A percentile compares a stretch with the other conserved stretches of the same genome.
Evolutionary conservation across 2,888 invertebrate species (phyloP).

Genomic region (Tineola bisselliella): DNA sequence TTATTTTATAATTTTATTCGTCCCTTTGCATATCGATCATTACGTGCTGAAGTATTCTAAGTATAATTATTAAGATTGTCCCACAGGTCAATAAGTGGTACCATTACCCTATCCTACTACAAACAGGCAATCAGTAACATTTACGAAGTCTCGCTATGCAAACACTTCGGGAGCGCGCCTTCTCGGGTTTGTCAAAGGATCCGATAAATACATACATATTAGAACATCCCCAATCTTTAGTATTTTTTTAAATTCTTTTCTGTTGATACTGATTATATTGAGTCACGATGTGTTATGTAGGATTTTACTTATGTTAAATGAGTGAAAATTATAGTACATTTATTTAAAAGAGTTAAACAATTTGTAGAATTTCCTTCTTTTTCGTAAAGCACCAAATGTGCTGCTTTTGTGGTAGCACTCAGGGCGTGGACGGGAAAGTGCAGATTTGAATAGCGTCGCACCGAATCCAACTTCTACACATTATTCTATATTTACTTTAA

Average conservation of each 20-base stretch:
- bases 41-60: background rate
- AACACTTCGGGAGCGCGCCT: conserved; percentile 33
- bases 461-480: conserved; percentile 15
- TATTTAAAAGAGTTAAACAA: too few relatives aligned
- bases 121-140: conserved; percentile 62
- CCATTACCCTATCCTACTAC: conserved; percentile 25
- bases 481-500: conserved; percentile 17
- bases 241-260: background rate
- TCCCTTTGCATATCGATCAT: too few relatives aligned
- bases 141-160: conserved; percentile 50
- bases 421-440: background rate
- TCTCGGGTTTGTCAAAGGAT: conserved; percentile 17
- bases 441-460: conserved; percentile 13
- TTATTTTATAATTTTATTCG: too few relatives aligned
- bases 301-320: too few relatives aligned
- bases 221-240: background rate
- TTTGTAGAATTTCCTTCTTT: too few relatives aligned
- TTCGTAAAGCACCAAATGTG: background rate
- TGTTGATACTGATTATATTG: background rate
- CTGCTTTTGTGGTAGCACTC: background rate
- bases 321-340: too few relatives aligned
- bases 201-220: conserved; percentile 7
- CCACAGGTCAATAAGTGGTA: background rate
- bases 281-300: too few relatives aligned
- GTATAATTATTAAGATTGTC: background rate